Evolutionary conservation across 2,797 vertebrate genomes (phyloP), one percentile per base, ranked within the genome.

Genomic region (Eulemur coronatus): DNA sequence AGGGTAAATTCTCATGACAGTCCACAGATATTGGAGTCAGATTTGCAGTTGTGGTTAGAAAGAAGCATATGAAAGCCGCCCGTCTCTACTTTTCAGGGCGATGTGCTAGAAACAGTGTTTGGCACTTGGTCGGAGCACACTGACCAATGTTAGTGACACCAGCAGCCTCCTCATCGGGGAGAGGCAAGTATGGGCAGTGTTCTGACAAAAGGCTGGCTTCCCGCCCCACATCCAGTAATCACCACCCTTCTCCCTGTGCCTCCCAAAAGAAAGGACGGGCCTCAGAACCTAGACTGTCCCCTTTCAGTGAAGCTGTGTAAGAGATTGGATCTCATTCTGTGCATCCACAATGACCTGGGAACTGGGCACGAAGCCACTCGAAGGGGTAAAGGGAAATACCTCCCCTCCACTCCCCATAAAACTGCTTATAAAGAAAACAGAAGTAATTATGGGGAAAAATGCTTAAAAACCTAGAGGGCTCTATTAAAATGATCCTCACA

Each of bases 401-500:
- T 89, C 94, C 94, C 84, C 65, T 89, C 72, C 85, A 94, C 93
- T 80, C 92, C 82, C 94, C 95, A 89, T 96, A 96, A 97, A 97
- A 96, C 94, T 93, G 93, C 91, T 94, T 96, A 94, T 76, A 97
- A 97, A 97, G 95, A 96, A 96, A 96, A 96, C 89, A 97, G 93
- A 97, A 97, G 95, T 97, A 96, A 96, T 96, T 97, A 94, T 95
- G 94, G 78, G 63, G 43, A 92, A 96, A 97, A 96, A 97, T 95
- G 97, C 93, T 97, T 96, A 89, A 93, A 97, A 96, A 97, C 94
- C 94, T 96, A 93, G 84, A 97, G 93, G 96, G 91, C 89, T 97
- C 86, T 93, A 96, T 92, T 97, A 97, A 98, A 97, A 97, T 79
- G 97, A 97, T 57, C 89, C 94, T 94, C 93, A 89, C 89, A 82